Evolutionary conservation across 2,888 invertebrate species (phyloP).

Genomic region (Xestia xanthographa): DNA sequence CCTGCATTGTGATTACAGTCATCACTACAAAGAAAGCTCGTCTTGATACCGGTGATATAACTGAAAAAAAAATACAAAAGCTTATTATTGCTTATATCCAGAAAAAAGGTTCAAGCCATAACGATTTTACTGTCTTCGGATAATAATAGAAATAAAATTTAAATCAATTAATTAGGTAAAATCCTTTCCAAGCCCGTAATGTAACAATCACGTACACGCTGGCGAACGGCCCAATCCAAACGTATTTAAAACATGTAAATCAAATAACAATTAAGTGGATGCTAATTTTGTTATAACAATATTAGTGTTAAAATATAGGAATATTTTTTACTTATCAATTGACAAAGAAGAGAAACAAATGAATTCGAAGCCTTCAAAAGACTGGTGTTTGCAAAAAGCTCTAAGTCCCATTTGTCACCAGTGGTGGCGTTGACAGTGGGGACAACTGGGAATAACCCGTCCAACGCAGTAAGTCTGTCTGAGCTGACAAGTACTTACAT

Average conservation of each 20-base stretch:
- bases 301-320: no score
- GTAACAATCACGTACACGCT: background rate
- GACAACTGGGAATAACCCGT: no score
- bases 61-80: slow-evolving; percentile 66
- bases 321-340: background rate
- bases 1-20: slow-evolving; percentile 78
- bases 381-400: background rate
- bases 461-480: slow-evolving; percentile 1
- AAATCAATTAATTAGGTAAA: background rate
- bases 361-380: background rate
- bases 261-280: background rate
- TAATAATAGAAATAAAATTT: background rate
- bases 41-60: slow-evolving; percentile 74
- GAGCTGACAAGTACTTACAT: slow-evolving; percentile 72
- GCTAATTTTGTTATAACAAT: no score
- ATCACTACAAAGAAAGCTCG: slow-evolving; percentile 80
- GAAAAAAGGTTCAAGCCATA: background rate
- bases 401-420: no score
- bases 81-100: background rate
- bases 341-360: background rate
- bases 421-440: no score
- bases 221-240: background rate
- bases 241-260: background rate
- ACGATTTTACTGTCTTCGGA: background rate
- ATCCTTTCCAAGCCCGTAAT: background rate